Percentiles rank a stretch among this genome's conserved stretches.
phyloP scores from a whole-genome alignment of 2,797 vertebrate species.

The Lacerta agilis region DNA sequence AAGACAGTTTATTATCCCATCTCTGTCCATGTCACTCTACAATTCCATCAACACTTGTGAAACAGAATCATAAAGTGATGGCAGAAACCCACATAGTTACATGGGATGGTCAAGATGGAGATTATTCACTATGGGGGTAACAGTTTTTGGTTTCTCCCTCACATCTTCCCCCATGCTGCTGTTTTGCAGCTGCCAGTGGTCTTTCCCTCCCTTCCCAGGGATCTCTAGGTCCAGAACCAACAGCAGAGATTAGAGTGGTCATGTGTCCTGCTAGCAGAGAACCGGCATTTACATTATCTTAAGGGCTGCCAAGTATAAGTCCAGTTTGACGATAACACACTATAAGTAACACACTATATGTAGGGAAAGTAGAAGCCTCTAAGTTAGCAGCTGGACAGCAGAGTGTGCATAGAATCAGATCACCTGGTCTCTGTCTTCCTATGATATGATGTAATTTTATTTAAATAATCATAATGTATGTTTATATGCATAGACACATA shows the following conservation, averaged over 20 bases:
- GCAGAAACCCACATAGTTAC: not conserved
- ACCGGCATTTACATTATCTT: too few relatives aligned
- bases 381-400: not conserved
- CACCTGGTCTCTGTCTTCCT: not conserved
- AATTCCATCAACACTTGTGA: not conserved
- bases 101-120: not conserved
- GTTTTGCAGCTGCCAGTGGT: not conserved
- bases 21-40: not conserved
- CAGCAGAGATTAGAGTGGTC: not conserved
- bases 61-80: not conserved
- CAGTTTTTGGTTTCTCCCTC: not conserved
- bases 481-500: not conserved
- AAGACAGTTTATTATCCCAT: constrained; percentile 7
- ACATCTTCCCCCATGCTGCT: not conserved
- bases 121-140: not conserved
- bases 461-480: too few relatives aligned
- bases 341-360: too few relatives aligned
- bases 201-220: too few relatives aligned
- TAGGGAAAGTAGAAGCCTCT: too few relatives aligned
- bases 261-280: too few relatives aligned
- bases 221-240: not conserved
- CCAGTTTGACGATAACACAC: too few relatives aligned
- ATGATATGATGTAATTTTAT: not conserved
- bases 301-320: too few relatives aligned
- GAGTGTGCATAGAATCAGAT: not conserved